Evolutionary conservation across 1,140 invertebrate species (phyloP), one percentile per base, ranked within the genome.

Genomic region (Trissolcus basalis): DNA sequence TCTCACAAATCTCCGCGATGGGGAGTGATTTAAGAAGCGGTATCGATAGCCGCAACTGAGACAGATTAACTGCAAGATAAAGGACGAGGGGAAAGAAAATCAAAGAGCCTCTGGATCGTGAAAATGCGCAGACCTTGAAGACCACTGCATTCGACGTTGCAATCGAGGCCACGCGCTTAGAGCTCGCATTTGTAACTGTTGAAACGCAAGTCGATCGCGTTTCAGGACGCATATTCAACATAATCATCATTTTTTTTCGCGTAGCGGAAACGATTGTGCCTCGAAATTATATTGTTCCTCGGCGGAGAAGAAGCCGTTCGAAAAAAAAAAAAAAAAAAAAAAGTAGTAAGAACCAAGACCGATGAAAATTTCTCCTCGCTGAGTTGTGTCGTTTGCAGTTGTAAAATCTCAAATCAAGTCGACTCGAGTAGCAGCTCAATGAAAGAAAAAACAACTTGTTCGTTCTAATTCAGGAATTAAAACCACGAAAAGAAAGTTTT

Each of bases 81-180:
- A 35, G 27, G 27, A 43, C 19, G 14, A 59, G 33, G 45, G 16
- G n/a, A 49, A 2, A 27, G 9, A 19, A 41, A 13, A 53, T 12
- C 4, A 33, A 56, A 16, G 41, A 50, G n/a, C n/a, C n/a, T n/a
- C n/a, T n/a, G n/a, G 48, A 59, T 72, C 47, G 60, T 53, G 53
- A 64, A 72, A 72, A 72, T 72, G 60, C 53, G 45, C 54, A 59
- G 54, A 27, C 55, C 60, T 72, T 65, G 60, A 64, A 55, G 53
- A 51, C 51, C 56, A 56, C 39, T 51, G 68, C 47, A 65, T 59
- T 64, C 60, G 54, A 64, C 35, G 55, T 39, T 27, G 19, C 19
- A 43, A 72, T 72, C 69, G 60, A 65, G 69, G 69, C 54, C 69
- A 65, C 69, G 69, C 60, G 65, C 65, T 65, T 45, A 58, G 56